Base-by-base conservation (phyloP, 2,888 invertebrate genomes). In the Oscheius sp. region DNA sequence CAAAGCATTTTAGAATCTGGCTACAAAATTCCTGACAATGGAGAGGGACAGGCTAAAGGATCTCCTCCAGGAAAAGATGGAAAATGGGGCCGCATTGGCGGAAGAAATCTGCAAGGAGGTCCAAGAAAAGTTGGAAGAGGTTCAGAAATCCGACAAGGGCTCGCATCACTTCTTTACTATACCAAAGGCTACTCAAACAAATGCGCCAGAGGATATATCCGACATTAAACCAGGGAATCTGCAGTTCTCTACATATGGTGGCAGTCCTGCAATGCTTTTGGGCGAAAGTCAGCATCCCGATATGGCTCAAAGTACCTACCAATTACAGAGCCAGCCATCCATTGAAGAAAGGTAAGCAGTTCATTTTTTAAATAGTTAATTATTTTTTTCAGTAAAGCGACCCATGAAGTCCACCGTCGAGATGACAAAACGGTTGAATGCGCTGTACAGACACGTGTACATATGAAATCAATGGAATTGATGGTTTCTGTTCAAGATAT, bases 401-500 rank as follows among this genome's bases (percentile, higher is more conserved):
- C 52, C 9, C 49, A 46, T 18, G 66, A 66, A 35, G 27, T 46
- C 21, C 66, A 66, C 18, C 49, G 49, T 7, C 25, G 27, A n/a
- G 66, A 66, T 27, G 66, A 52, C 12, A 66, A 66, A 7, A 49
- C 49, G n/a, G 66, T 49, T 9, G 66, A 66, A 9, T 66, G 66
- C 25, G 52, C 66, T n/a, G 66, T 66, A 16, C 66, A 66, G 25
- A 66, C 66, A 25, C 7, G 66, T 2, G 41, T 55, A 18, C 59
- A 29, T 29, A n/a, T 74, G 63, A 27, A 55, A 27, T 21, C 63
- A 0, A 76, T 80, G 76, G 76, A 77, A 27, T 55, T 75, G 43
- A 69, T 81, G 74, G 76, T 83, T 2, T 73, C 79, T 1, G 56
- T 83, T 13, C 79, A 82, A 56, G 80, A 85, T 59, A 84, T 87